phyloP scores from a whole-genome alignment of 2,797 vertebrate genomes.

The Hydrocynus forskahlii region DNA sequence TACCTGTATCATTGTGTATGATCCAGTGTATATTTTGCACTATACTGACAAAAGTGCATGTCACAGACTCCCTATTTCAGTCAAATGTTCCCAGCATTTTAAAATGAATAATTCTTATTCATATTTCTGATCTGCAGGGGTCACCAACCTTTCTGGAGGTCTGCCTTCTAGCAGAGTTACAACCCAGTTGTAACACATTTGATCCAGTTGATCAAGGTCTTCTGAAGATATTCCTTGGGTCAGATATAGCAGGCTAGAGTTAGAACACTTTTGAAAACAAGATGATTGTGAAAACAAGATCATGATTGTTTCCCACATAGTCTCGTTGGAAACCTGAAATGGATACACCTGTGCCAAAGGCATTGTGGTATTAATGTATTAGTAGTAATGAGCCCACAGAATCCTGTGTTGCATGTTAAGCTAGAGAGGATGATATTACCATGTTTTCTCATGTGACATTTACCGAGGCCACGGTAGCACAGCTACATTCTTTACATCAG shows the following conservation, averaged over 20 bases:
- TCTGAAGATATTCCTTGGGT: too few species aligned
- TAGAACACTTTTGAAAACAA: too few species aligned
- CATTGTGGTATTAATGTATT: slow-evolving; percentile 9
- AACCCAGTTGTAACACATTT: background rate
- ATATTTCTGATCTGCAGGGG: background rate
- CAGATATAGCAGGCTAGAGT: too few species aligned
- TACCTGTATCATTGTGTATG: background rate
- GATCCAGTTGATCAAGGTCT: background rate
- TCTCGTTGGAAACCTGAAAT: background rate
- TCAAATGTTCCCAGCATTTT: background rate
- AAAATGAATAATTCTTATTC: background rate
- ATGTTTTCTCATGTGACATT: slow-evolving; percentile 13
- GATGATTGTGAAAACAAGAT: too few species aligned
- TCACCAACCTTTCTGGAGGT: too few species aligned
- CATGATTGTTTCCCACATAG: background rate
- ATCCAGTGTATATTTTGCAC: too few species aligned
- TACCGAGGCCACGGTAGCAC: slow-evolving; percentile 1
- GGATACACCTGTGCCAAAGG: slow-evolving; percentile 18
- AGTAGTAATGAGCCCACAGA: slow-evolving; percentile 11
- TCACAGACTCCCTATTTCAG: background rate
- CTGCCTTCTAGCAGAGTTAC: background rate
- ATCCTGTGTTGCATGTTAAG: slow-evolving; percentile 42
- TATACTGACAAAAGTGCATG: background rate
- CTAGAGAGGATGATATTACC: slow-evolving; percentile 15
- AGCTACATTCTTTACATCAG: background rate